Evolutionary conservation across 2,888 invertebrate species (phyloP).

Genomic region (Patella pellucida): DNA sequence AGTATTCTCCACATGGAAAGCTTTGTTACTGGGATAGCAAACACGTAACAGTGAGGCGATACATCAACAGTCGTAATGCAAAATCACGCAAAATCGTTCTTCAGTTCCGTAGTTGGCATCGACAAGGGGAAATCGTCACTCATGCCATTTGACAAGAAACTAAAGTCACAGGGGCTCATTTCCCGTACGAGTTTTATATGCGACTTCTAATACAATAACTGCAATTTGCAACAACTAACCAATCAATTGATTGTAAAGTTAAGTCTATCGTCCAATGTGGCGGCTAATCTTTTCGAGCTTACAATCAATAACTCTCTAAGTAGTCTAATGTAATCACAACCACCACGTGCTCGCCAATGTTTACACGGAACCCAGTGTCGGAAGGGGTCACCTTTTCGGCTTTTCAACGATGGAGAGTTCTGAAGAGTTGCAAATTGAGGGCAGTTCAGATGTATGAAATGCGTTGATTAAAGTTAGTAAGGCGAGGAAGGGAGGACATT

Average conservation of each 20-base stretch:
- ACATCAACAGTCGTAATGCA: conserved; percentile 6
- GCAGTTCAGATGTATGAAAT: not conserved
- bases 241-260: conserved; percentile 29
- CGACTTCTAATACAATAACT: conserved; percentile 37
- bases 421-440: conserved; percentile 11
- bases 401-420: conserved; percentile 3
- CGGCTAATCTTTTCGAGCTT: conserved; percentile 23
- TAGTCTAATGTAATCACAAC: conserved; percentile 21
- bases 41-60: not conserved
- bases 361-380: conserved; percentile 16
- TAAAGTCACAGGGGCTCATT: conserved; percentile 28
- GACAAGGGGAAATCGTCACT: conserved; percentile 21
- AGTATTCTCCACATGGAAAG: too few relatives aligned
- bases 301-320: conserved; percentile 20
- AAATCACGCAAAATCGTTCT: conserved; percentile 10
- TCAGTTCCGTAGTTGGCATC: conserved; percentile 10
- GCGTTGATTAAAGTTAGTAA: not conserved
- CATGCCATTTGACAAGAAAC: conserved; percentile 23
- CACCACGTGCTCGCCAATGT: conserved; percentile 20
- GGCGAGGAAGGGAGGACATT: too few relatives aligned
- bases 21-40: too few relatives aligned
- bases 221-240: conserved; percentile 37
- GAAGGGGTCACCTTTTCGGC: conserved; percentile 14
- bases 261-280: conserved; percentile 21
- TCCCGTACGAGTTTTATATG: conserved; percentile 35